Conservation (phyloP, 1,140 invertebrate species). For the Procambarus virginalis region DNA sequence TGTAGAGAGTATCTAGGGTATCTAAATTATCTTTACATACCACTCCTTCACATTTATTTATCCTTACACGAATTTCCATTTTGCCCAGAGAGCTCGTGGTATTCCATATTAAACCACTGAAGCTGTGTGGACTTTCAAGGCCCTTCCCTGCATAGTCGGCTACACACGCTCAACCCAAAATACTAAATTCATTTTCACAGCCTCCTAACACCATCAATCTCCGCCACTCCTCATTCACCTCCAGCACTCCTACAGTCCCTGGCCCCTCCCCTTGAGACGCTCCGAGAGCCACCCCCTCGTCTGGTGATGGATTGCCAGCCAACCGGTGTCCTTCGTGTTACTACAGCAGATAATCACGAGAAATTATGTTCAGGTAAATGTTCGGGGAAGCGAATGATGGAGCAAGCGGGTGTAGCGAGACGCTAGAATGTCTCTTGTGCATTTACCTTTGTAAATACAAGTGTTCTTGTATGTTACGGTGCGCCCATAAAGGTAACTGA, state of each 20-base stretch:
- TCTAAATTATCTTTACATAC: no score
- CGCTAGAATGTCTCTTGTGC: background rate
- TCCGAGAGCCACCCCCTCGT: background rate
- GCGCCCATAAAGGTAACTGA: background rate
- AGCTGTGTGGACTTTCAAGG: no score
- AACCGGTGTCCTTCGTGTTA: constrained; percentile 26
- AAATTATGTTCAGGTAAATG: constrained; percentile 27
- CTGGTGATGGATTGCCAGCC: constrained; percentile 26
- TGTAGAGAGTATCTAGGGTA: no score
- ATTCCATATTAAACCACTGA: no score
- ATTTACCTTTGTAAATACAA: background rate
- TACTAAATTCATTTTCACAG: background rate
- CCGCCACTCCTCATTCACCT: background rate
- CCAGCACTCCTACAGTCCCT: background rate
- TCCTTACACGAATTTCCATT: no score
- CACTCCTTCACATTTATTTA: no score
- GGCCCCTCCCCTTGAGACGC: background rate
- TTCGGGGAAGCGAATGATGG: background rate
- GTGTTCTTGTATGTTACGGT: background rate
- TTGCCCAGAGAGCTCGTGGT: no score
- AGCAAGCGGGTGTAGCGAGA: background rate
- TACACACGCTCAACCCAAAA: no score
- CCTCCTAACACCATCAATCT: background rate
- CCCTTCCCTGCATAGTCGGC: no score
- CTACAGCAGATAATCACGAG: constrained; percentile 19